Conservation (phyloP, 2,113 vertebrate genomes). For the Grammomys dolichurus region DNA sequence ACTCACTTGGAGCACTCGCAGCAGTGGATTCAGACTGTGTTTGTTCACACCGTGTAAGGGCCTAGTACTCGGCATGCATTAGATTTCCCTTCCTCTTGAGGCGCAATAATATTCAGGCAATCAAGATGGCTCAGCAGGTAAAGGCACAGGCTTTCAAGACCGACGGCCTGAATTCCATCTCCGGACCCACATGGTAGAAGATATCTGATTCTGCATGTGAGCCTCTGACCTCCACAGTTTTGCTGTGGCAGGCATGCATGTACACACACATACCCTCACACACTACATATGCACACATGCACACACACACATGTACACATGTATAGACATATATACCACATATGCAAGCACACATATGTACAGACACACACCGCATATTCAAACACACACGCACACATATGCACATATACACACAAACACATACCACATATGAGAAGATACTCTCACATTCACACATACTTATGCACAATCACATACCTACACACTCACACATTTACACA, state of each 20-base stretch:
- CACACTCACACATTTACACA: too few species aligned
- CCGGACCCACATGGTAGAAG: not conserved
- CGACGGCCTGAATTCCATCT: not conserved
- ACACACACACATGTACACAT: not conserved
- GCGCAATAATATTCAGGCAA: too few species aligned
- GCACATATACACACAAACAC: too few species aligned
- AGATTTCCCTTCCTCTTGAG: not conserved
- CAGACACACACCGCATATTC: too few species aligned
- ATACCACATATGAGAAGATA: too few species aligned
- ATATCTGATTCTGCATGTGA: not conserved
- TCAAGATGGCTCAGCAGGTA: not conserved
- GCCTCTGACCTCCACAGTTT: not conserved
- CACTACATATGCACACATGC: not conserved
- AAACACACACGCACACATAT: not conserved
- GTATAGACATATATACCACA: not conserved
- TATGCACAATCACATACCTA: too few species aligned
- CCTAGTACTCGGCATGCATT: not conserved
- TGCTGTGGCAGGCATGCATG: too few species aligned
- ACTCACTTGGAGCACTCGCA: not conserved
- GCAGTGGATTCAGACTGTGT: not conserved
- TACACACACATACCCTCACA: not conserved
- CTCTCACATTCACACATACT: too few species aligned
- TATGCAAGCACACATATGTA: not conserved
- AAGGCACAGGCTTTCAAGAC: not conserved
- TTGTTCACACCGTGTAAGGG: not conserved